Conservation (phyloP, 2,113 vertebrate species). For the Pithys albifrons region DNA sequence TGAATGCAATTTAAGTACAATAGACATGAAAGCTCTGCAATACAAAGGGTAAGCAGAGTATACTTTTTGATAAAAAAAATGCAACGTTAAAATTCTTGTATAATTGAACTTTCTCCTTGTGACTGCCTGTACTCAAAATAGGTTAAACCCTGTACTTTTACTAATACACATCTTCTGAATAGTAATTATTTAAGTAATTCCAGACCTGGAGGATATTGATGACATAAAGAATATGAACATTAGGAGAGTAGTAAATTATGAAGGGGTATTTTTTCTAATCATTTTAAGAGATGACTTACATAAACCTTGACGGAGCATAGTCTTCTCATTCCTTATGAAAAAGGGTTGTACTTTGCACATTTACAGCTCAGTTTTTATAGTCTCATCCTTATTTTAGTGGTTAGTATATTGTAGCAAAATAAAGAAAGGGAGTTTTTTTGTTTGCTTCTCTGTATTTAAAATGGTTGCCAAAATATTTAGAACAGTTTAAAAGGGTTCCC, state of each 20-base stretch:
- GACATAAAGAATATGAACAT: background rate
- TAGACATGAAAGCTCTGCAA: background rate
- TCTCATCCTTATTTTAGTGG: background rate
- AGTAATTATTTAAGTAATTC: background rate
- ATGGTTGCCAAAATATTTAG: background rate
- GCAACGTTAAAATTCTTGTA: background rate
- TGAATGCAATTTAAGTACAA: background rate
- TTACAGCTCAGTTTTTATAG: background rate
- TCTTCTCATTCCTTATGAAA: background rate
- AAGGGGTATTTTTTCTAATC: background rate
- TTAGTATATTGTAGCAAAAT: background rate
- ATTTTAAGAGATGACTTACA: background rate
- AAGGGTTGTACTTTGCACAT: background rate
- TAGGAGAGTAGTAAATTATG: background rate
- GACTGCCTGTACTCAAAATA: background rate
- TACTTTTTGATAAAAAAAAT: background rate
- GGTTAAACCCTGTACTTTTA: background rate
- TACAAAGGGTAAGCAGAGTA: background rate
- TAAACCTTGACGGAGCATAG: background rate
- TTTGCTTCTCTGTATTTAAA: background rate
- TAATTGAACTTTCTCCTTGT: background rate
- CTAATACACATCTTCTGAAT: background rate
- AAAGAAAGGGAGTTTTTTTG: background rate
- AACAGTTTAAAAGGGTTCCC: background rate
- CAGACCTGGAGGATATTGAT: background rate